A percentile compares a stretch with the other conserved stretches of the same genome.
Evolutionary conservation across 1,140 invertebrate species (phyloP).

Genomic region (Schlechtendalia chinensis): DNA sequence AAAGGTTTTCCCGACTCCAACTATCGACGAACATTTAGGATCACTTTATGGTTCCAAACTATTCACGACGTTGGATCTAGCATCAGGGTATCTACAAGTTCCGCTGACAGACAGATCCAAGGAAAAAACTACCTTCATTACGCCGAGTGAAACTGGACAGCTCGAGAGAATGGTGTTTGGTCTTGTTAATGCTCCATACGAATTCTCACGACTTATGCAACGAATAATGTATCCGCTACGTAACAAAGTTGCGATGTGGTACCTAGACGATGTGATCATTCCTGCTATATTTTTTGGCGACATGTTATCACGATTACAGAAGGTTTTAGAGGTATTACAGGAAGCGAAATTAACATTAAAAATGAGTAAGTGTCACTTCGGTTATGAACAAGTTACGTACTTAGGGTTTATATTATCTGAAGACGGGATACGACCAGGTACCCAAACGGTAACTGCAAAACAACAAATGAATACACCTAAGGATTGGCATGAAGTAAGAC

Average conservation of each 20-base stretch:
- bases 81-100: constrained; percentile 57
- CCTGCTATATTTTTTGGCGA: not conserved
- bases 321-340: not conserved
- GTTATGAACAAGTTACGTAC: not conserved
- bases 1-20: constrained; percentile 61
- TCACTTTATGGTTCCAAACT: constrained; percentile 55
- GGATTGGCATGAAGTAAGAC: not conserved
- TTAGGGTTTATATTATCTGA: not conserved
- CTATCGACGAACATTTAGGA: constrained; percentile 56
- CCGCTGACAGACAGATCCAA: constrained; percentile 53
- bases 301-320: not conserved
- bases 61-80: constrained; percentile 59
- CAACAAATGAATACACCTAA: not conserved
- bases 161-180: constrained; percentile 53
- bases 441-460: not conserved
- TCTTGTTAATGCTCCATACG: constrained; percentile 50
- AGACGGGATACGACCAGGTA: not conserved
- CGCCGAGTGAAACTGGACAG: constrained; percentile 47
- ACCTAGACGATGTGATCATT: not conserved
- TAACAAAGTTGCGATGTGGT: not conserved
- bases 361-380: not conserved
- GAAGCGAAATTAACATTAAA: too few relatives aligned
- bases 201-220: constrained; percentile 41
- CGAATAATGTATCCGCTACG: not conserved
- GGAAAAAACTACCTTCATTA: constrained; percentile 54